Evolutionary conservation across 2,888 invertebrate species (phyloP), one percentile per base, ranked within the genome.

Genomic region (Microctonus aethiopoides): DNA sequence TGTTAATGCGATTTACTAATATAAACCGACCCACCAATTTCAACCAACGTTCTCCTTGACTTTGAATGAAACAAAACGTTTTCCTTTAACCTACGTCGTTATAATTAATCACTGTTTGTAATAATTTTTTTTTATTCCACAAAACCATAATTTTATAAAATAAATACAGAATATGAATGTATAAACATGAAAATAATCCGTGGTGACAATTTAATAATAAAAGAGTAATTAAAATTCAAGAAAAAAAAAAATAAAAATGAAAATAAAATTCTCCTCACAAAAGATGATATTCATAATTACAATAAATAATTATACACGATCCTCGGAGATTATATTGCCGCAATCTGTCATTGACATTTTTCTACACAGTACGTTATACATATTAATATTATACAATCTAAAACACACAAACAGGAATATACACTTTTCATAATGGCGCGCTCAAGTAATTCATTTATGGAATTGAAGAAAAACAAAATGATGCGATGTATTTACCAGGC

Each of bases 1-100:
- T 80, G 81, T 81, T 80, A 80, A 81, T 80, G 79, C 76, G 75
- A 72, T 76, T 78, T 75, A 72, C 77, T 76, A 69, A 69, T 39
- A 39, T 59, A 36, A n/a, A 46, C 22, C 39, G 41, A 26, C 7
- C 36, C 10, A 36, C 36, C 10, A 36, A 10, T 10, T 36, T 1
- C 5, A 36, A 5, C 10, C 6, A 10, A 36, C 10, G 4, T 29
- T 29, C 29, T 7, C 3, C 29, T 29, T 29, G 4, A 7, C 29
- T 29, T 29, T 29, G 29, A 29, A 29, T 29, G 7, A 7, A 7
- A 5, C 29, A 7, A 29, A 29, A 29, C 7, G 29, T 29, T 29
- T 5, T 7, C 7, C 29, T 29, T 29, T 29, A 3, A 29, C 7
- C 29, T 29, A 29, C 29, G 4, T 32, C 20, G 16, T 16, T 41